Conservation (phyloP, 2,797 vertebrate species). For the Dicrostonyx torquatus region DNA sequence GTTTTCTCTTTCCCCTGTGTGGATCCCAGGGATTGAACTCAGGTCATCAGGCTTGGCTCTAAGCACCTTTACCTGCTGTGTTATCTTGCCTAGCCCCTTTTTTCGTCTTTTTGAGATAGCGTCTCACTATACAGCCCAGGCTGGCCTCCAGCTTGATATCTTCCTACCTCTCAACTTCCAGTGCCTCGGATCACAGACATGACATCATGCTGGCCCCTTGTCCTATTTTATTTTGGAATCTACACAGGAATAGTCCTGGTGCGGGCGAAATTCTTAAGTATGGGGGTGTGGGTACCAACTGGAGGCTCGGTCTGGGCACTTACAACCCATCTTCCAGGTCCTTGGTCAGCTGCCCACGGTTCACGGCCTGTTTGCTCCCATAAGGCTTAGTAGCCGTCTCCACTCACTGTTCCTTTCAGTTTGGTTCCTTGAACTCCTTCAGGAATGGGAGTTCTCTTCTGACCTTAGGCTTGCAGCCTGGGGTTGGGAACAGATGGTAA, state of each 20-base stretch:
- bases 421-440: background rate
- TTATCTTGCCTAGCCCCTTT: background rate
- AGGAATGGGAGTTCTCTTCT: background rate
- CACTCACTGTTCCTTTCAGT: background rate
- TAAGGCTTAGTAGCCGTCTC: background rate
- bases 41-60: background rate
- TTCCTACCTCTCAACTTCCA: background rate
- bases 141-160: background rate
- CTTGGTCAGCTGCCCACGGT: background rate
- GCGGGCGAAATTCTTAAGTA: background rate
- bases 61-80: background rate
- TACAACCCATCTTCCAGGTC: background rate
- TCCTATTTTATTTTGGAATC: background rate
- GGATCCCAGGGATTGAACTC: background rate
- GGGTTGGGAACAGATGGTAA: background rate
- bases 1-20: background rate
- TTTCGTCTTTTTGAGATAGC: background rate
- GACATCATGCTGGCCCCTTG: background rate
- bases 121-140: background rate
- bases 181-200: background rate
- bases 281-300: background rate
- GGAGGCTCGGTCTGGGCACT: fast-evolving
- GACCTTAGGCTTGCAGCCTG: background rate
- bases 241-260: background rate
- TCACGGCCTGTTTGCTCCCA: background rate